A percentile compares a stretch with the other conserved stretches of the same genome.
Conservation (phyloP, 64 coral and sea anemone genomes). For the Montipora capricornis region DNA sequence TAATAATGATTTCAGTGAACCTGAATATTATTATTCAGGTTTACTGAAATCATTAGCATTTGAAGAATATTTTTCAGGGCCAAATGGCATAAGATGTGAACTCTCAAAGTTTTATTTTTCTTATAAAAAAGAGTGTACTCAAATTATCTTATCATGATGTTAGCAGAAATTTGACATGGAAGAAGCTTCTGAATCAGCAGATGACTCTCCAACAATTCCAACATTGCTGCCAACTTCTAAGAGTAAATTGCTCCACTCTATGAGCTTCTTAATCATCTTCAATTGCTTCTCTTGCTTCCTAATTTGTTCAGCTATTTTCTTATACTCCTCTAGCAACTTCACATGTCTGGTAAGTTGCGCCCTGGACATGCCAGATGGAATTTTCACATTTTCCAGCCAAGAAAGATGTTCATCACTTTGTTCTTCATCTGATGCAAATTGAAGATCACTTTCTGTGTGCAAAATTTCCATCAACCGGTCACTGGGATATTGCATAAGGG, state of each 20-base stretch:
- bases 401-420: neutral
- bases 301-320: constrained; percentile 47
- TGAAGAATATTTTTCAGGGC: no score
- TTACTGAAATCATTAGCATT: no score
- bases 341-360: constrained; percentile 1
- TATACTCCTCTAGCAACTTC: constrained; percentile 18
- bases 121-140: no score
- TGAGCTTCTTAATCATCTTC: constrained; percentile 37
- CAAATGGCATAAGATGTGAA: no score
- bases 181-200: neutral
- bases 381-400: constrained; percentile 35
- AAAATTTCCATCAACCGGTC: neutral
- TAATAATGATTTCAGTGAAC: no score
- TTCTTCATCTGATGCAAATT: neutral
- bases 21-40: no score
- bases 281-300: constrained; percentile 28
- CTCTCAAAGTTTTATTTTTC: no score
- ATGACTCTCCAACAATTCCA: constrained; percentile 22
- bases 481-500: neutral
- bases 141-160: neutral
- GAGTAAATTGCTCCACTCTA: constrained; percentile 29
- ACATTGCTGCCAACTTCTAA: constrained; percentile 28
- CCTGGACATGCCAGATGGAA: constrained; percentile 9
- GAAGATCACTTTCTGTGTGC: neutral
- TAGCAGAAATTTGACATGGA: neutral